Evolutionary conservation across 64 coral and sea anemone genomes (phyloP), one percentile per base, ranked within the genome.

Genomic region (Catalaphyllia jardinei): DNA sequence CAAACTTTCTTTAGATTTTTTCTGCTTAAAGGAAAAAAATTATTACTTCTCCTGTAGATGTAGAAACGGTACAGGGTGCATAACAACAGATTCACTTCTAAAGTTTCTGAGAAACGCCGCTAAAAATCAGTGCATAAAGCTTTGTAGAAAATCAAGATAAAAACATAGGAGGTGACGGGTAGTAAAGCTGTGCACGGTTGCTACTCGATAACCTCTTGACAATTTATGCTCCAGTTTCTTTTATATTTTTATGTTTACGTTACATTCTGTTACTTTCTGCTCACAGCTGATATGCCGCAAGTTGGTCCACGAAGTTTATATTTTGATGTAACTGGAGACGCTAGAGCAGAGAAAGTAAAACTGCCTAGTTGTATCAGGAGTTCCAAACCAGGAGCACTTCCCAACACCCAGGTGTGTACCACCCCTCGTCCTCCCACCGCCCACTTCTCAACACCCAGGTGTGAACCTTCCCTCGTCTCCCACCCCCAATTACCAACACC

Each of bases 271-370:
- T 29, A 67, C 63, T 28, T 38, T 50, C 65, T 78, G 28, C 12
- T 80, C 22, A 33, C 61, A 93, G 95, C 82, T 55, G 65, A 85
- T 25, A 82, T 94, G 17, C 82, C 91, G 28, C 65, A 87, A n/a
- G 49, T 97, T 83, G 91, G 95, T 14, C 69, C 91, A 0, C 93
- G 90, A 67, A 95, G 97, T 91, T 29, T 99, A 50, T 95, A 99
- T 79, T 90, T 93, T 72, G 97, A 99, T 71, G 97, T 99, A 20
- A 95, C 97, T 7, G 97, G 97, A 20, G 88, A 89, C 57, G 74
- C 89, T 10, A 88, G 97, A 29, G 88, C 79, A 51, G 86, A 82
- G 31, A 87, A 71, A 80, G 91, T 99, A 27, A 93, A 88, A 74
- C 64, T 99, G 24, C 97, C 97, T 16, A 89, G 77, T 13, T 90